These are phyloP conservation scores for Brachyrhaphis roseni DNA, from an alignment of 2,797 vertebrate species.

Conservation along the genomic window DNA sequence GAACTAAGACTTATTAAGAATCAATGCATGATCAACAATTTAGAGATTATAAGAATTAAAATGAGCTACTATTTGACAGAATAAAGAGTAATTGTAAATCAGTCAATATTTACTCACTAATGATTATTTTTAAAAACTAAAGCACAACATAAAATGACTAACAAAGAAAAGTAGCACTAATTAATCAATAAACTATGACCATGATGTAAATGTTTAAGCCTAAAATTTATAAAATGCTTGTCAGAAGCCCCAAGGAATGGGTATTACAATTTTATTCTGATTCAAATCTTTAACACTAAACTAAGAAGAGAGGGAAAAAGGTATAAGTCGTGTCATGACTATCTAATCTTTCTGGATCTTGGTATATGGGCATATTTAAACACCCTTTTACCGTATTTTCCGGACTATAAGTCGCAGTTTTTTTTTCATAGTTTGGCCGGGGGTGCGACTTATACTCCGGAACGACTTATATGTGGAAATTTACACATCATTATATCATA, in stretches of 20 bases:
- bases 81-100: background rate
- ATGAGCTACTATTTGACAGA: background rate
- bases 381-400: no score
- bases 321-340: background rate
- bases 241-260: background rate
- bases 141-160: background rate
- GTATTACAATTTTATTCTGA: background rate
- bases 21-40: background rate
- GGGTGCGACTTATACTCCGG: no score
- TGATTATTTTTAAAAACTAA: background rate
- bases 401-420: no score
- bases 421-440: no score
- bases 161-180: background rate
- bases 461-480: no score
- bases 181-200: slow-evolving; percentile 1
- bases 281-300: background rate
- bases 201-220: background rate
- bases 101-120: background rate
- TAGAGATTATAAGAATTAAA: background rate
- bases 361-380: background rate
- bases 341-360: background rate
- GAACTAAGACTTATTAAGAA: background rate
- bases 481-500: no score
- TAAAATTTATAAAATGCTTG: background rate
- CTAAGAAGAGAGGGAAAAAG: background rate